These are phyloP conservation scores for Cryptus armator DNA, from an alignment of 2,888 invertebrate genomes.

Conservation along the genomic window DNA sequence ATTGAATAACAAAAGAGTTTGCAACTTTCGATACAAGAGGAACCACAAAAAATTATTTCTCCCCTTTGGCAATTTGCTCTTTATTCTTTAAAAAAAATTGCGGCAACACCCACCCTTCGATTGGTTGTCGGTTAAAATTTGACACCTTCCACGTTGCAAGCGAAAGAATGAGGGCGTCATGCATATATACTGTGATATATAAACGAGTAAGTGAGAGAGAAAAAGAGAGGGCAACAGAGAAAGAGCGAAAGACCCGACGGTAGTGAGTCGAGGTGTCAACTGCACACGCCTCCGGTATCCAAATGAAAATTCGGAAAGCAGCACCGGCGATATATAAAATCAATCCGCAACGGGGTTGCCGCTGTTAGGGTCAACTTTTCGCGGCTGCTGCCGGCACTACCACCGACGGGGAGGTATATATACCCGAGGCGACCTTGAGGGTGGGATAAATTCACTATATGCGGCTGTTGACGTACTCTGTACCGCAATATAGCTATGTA, in stretches of 20 bases:
- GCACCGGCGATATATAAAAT: conserved; percentile 66
- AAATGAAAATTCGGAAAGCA: conserved; percentile 81
- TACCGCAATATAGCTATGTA: conserved; percentile 7
- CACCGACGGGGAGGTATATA: conserved; percentile 28
- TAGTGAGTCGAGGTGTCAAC: conserved; percentile 74
- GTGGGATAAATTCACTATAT: conserved; percentile 50
- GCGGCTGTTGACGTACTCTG: conserved; percentile 34
- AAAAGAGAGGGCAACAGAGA: conserved; percentile 22
- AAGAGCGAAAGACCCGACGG: conserved; percentile 41
- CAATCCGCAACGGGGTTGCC: conserved; percentile 58
- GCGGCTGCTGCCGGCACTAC: conserved; percentile 10
- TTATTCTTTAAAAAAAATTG: conserved; percentile 31
- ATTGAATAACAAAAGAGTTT: background rate
- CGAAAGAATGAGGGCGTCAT: conserved; percentile 25
- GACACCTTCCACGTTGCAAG: conserved; percentile 53
- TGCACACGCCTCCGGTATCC: conserved; percentile 71
- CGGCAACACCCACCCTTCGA: background rate
- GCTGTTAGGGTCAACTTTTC: conserved; percentile 59
- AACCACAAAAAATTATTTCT: background rate
- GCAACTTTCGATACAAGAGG: background rate
- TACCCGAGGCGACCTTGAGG: conserved; percentile 49
- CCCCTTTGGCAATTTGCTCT: conserved; percentile 24
- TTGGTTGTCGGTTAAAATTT: conserved; percentile 57
- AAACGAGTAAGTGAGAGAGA: conserved; percentile 49
- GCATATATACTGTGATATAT: conserved; percentile 36